Evolutionary conservation across 2,888 invertebrate species (phyloP).

Genomic region (Cephalotes varians): DNA sequence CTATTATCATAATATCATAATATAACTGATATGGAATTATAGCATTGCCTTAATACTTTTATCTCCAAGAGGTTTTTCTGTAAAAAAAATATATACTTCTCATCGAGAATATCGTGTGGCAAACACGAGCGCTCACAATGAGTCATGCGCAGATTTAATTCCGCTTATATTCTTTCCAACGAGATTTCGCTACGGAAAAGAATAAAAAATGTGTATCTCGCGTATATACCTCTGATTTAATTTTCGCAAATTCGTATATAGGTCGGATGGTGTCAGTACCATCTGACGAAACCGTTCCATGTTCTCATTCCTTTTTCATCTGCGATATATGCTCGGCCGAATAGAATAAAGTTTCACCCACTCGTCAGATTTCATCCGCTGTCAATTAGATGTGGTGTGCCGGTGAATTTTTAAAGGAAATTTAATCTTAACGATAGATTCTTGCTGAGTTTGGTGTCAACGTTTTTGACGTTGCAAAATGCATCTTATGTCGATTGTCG

Average conservation of each 20-base stretch:
- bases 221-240: conserved; percentile 37
- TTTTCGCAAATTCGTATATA: conserved; percentile 40
- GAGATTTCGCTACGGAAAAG: conserved; percentile 30
- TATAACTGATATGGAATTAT: background rate
- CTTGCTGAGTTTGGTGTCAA: background rate
- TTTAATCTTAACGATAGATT: background rate
- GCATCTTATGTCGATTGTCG: background rate
- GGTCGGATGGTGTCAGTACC: conserved; percentile 19
- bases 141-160: conserved; percentile 36
- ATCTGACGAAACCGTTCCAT: background rate
- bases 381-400: background rate
- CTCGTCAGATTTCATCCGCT: conserved; percentile 7
- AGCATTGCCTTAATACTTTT: background rate
- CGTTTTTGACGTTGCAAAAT: background rate
- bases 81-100: background rate
- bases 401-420: background rate
- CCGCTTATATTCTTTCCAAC: background rate
- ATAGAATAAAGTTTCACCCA: conserved; percentile 13
- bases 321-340: background rate
- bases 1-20: background rate
- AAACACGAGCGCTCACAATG: conserved; percentile 23
- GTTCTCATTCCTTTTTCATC: conserved; percentile 7
- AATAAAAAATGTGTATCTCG: conserved; percentile 9
- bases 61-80: background rate
- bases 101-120: conserved; percentile 8